Evolutionary conservation across 92 coral and sea anemone species (phyloP).

Genomic region (Isaurus tuberculatus): DNA sequence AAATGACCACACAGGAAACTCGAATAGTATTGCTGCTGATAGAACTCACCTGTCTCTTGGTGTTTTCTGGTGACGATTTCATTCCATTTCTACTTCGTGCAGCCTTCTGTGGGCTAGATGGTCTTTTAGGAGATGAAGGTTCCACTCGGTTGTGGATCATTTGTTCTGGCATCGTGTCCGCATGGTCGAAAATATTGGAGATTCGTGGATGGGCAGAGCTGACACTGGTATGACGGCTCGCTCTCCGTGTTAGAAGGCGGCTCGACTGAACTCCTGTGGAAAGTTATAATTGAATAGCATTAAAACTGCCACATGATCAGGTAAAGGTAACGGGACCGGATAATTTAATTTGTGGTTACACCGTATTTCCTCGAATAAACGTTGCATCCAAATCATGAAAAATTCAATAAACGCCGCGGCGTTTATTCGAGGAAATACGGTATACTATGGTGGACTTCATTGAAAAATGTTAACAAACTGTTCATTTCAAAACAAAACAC

Average conservation of each 20-base stretch:
- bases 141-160: slow-evolving; percentile 62
- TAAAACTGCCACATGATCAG: background rate
- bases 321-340: background rate
- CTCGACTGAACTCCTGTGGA: slow-evolving; percentile 57
- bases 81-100: slow-evolving; percentile 39
- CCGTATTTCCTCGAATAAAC: no score
- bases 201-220: slow-evolving; percentile 78
- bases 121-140: slow-evolving; percentile 63
- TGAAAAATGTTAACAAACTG: no score
- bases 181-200: slow-evolving; percentile 63
- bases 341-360: no score
- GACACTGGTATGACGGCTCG: slow-evolving; percentile 77
- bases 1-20: no score
- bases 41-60: slow-evolving; percentile 55
- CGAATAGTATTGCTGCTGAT: background rate
- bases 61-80: slow-evolving; percentile 67
- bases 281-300: background rate
- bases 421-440: no score
- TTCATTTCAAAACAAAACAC: no score
- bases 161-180: slow-evolving; percentile 55
- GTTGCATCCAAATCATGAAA: no score
- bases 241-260: slow-evolving; percentile 52
- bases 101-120: slow-evolving; percentile 83
- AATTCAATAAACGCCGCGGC: no score
- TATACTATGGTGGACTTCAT: no score